Conservation (phyloP, 2,797 vertebrate species). For the Typhlichthys subterraneus region DNA sequence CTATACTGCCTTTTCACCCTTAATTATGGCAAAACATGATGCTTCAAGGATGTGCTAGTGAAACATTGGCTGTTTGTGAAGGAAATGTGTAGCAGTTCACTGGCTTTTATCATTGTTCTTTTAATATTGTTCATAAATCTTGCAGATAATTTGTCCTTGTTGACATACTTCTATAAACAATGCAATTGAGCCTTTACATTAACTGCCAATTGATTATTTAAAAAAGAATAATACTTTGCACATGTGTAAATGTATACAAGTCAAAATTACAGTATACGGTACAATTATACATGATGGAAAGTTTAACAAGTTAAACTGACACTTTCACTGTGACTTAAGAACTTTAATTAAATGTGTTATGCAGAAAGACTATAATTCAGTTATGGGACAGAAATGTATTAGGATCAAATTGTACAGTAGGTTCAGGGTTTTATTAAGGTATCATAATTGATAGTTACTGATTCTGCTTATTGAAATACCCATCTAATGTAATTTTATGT, state of each 20-base stretch:
- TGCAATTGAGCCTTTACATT: conserved; percentile 56
- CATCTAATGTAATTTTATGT: not conserved
- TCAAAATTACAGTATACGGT: conserved; percentile 37
- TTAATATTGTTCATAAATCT: conserved; percentile 19
- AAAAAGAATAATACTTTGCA: conserved; percentile 41
- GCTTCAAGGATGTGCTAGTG: conserved; percentile 10
- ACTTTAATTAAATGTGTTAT: too few relatives aligned
- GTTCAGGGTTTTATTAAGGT: too few relatives aligned
- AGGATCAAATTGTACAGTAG: too few relatives aligned
- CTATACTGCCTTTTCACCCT: conserved; percentile 20
- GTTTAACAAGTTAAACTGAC: conserved; percentile 40
- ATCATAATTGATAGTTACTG: too few relatives aligned
- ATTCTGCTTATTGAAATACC: conserved; percentile 23
- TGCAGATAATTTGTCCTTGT: conserved; percentile 42
- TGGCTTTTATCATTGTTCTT: conserved; percentile 9
- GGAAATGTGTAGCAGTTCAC: conserved; percentile 4
- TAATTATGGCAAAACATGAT: conserved; percentile 12
- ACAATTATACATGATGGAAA: conserved; percentile 41
- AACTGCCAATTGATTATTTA: conserved; percentile 50
- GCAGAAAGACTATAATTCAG: too few relatives aligned
- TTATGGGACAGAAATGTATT: too few relatives aligned
- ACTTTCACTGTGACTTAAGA: too few relatives aligned
- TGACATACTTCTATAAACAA: conserved; percentile 39
- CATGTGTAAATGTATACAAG: conserved; percentile 5
- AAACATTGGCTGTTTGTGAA: conserved; percentile 4